Evolutionary conservation across 2,888 invertebrate species (phyloP).

Genomic region (Prosopocoilus inquinatus): DNA sequence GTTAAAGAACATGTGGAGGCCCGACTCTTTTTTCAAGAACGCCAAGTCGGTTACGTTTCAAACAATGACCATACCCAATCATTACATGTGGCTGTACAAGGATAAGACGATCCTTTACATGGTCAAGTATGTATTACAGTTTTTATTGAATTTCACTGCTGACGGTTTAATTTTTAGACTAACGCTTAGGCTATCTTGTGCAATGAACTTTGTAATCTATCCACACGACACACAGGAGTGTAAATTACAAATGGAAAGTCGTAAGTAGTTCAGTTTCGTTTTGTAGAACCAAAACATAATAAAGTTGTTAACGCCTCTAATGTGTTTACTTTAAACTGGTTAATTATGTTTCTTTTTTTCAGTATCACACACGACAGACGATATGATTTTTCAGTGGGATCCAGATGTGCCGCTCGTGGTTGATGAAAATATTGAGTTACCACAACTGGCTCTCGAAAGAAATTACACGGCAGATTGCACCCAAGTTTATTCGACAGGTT

Average conservation of each 20-base stretch:
- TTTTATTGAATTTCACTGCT: neutral
- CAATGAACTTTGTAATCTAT: slow-evolving; percentile 93
- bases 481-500: slow-evolving; percentile 88
- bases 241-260: slow-evolving; percentile 90
- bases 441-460: slow-evolving; percentile 80
- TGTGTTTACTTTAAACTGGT: neutral
- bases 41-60: slow-evolving; percentile 92
- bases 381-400: slow-evolving; percentile 93
- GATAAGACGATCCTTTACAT: slow-evolving; percentile 83
- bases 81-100: slow-evolving; percentile 88
- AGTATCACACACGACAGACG: slow-evolving; percentile 94
- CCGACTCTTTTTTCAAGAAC: slow-evolving; percentile 92
- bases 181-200: slow-evolving; percentile 83
- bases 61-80: slow-evolving; percentile 93
- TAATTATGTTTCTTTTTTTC: slow-evolving; percentile 40
- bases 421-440: slow-evolving; percentile 85
- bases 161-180: slow-evolving; percentile 53
- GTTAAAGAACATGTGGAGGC: slow-evolving; percentile 91
- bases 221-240: slow-evolving; percentile 94
- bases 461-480: slow-evolving; percentile 89
- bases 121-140: slow-evolving; percentile 65
- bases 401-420: slow-evolving; percentile 86
- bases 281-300: neutral
- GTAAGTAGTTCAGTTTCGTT: slow-evolving; percentile 61
- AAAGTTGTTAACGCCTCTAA: slow-evolving; percentile 14